Evolutionary conservation across 2,113 vertebrate genomes (phyloP), one percentile per base, ranked within the genome.

Genomic region (Phrynosoma platyrhinos): DNA sequence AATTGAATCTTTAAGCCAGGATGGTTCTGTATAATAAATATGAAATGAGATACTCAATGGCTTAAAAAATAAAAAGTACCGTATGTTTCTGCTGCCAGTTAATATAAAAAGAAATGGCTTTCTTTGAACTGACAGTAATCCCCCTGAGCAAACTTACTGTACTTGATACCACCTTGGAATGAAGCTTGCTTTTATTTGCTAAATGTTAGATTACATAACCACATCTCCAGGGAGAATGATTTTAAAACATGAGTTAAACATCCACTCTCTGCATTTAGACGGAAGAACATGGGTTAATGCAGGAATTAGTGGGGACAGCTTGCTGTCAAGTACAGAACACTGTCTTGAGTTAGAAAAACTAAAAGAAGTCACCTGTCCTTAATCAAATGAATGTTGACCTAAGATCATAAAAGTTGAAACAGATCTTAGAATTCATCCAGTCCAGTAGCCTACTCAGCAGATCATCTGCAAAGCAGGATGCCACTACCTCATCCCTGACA

Each of bases 111-210:
- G 79, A 80, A 21, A 64, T 88, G 20, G 79, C 20, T 76, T 90
- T 79, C 36, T 16, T 83, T 9, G 52, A 55, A n/a, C 71, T 79
- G 80, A 55, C 77, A 77, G 69, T 88, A 1, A 71, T 71, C 89
- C 84, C 20, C 82, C 10, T 0, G 25, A 85, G 66, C 81, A 89
- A 1, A 0, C 84, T 89, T 87, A 25, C 74, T 64, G 30, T 71
- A n/a, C 42, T 92, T 9, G 21, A 0, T 77, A 42, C 85, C 58
- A 90, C 58, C 47, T 30, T 5, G 82, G 42, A 87, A 78, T 75
- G 87, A 82, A 62, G 20, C 77, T 78, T 81, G 18, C 89, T 85
- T 72, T 72, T 81, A 10, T 78, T 90, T 78, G 7, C 47, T 81
- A 84, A 75, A 16, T 36, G 84, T 6, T 76, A 1, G 74, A n/a